Evolutionary conservation across 2,888 invertebrate genomes (phyloP).

Genomic region (Troglohyphantes excavatus): DNA sequence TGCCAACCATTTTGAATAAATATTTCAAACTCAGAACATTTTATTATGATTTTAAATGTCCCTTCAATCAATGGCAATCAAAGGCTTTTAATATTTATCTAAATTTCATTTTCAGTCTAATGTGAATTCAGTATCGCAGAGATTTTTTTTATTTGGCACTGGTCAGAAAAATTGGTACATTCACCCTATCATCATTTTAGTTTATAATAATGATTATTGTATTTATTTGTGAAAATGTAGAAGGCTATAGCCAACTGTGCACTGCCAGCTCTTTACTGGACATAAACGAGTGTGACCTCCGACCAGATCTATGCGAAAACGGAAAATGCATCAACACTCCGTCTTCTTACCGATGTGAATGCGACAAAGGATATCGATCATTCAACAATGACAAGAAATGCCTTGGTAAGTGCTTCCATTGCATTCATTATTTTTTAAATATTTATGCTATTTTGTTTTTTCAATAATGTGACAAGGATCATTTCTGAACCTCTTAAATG

Average conservation of each 20-base stretch:
- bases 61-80: no score
- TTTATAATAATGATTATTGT: no score
- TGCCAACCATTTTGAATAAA: no score
- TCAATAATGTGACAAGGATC: no score
- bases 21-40: no score
- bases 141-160: no score
- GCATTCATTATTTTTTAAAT: neutral
- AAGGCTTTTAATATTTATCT: neutral
- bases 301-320: conserved; percentile 88
- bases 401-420: conserved; percentile 79
- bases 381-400: conserved; percentile 80
- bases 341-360: conserved; percentile 90
- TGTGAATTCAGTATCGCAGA: no score
- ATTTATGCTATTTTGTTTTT: neutral
- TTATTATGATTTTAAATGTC: no score
- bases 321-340: conserved; percentile 88
- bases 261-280: conserved; percentile 82
- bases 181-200: no score
- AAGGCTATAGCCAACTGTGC: conserved; percentile 86
- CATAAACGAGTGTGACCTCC: conserved; percentile 89
- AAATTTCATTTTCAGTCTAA: neutral
- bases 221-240: conserved; percentile 81
- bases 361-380: conserved; percentile 87
- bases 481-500: no score
- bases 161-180: no score